phyloP scores from a whole-genome alignment of 1,140 invertebrate genomes.

The Dryas iulia region DNA sequence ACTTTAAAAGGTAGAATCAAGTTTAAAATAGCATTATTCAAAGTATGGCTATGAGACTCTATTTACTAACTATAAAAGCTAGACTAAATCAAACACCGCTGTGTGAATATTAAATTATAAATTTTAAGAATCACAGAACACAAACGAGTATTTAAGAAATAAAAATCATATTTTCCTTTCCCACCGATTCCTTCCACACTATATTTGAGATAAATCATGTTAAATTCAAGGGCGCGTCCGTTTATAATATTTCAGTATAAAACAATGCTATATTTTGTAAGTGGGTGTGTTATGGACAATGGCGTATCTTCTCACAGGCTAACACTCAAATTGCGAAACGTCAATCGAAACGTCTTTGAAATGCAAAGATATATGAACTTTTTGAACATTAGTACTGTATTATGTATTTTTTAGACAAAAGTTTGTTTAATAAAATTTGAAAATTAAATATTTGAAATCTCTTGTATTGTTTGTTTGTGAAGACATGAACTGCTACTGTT shows the following conservation, averaged over 20 bases:
- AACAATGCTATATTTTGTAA: constrained; percentile 9
- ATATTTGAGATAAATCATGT: neutral
- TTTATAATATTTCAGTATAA: constrained; percentile 7
- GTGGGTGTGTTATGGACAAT: constrained; percentile 6
- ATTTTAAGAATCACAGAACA: neutral
- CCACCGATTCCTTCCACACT: neutral
- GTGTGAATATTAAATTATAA: too few relatives aligned
- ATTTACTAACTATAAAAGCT: too few relatives aligned
- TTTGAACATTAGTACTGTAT: neutral
- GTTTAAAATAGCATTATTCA: too few relatives aligned
- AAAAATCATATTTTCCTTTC: neutral
- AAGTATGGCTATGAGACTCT: too few relatives aligned
- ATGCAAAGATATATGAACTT: neutral
- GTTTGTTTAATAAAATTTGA: too few relatives aligned
- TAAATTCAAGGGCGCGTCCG: constrained; percentile 3
- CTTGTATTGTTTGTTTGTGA: too few relatives aligned
- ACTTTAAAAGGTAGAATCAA: too few relatives aligned
- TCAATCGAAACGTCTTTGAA: neutral
- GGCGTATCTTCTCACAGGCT: constrained; percentile 1
- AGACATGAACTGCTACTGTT: too few relatives aligned
- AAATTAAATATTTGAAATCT: too few relatives aligned
- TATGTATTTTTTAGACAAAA: neutral
- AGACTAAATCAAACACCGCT: too few relatives aligned
- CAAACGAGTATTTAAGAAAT: neutral
- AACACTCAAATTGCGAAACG: neutral